These are phyloP conservation scores for Coenonympha glycerion DNA, from an alignment of 2,888 invertebrate species.

Conservation along the genomic window DNA sequence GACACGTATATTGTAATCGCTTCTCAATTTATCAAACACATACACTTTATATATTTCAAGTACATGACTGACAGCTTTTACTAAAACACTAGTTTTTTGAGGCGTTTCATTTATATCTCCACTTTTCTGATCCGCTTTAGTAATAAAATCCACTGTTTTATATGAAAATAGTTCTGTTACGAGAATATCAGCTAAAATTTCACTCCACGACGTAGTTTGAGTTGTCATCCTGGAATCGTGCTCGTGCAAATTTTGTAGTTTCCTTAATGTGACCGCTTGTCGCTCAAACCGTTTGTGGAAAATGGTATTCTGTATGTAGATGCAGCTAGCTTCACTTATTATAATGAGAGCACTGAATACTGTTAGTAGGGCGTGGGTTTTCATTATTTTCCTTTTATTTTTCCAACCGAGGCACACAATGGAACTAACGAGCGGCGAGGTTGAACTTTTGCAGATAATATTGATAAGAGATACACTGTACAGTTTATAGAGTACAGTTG, in stretches of 20 bases:
- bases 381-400: constrained; percentile 50
- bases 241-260: constrained; percentile 52
- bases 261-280: constrained; percentile 54
- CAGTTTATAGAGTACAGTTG: constrained; percentile 46
- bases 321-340: constrained; percentile 44
- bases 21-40: constrained; percentile 43
- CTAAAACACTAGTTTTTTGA: constrained; percentile 33
- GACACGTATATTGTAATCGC: constrained; percentile 1
- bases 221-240: constrained; percentile 34
- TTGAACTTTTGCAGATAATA: constrained; percentile 50
- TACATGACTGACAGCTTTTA: constrained; percentile 43
- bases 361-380: too few relatives aligned
- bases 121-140: too few relatives aligned
- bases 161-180: constrained; percentile 53
- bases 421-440: constrained; percentile 46
- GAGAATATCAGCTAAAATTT: constrained; percentile 56
- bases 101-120: constrained; percentile 25
- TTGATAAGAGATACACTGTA: constrained; percentile 43
- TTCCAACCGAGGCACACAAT: constrained; percentile 35
- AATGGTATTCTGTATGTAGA: constrained; percentile 35
- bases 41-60: constrained; percentile 49
- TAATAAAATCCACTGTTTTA: constrained; percentile 34
- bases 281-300: constrained; percentile 35
- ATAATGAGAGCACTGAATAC: constrained; percentile 48
- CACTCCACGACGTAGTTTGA: constrained; percentile 55